Evolutionary conservation across 1,140 invertebrate genomes (phyloP).

Genomic region (Neotoxoptera formosana): DNA sequence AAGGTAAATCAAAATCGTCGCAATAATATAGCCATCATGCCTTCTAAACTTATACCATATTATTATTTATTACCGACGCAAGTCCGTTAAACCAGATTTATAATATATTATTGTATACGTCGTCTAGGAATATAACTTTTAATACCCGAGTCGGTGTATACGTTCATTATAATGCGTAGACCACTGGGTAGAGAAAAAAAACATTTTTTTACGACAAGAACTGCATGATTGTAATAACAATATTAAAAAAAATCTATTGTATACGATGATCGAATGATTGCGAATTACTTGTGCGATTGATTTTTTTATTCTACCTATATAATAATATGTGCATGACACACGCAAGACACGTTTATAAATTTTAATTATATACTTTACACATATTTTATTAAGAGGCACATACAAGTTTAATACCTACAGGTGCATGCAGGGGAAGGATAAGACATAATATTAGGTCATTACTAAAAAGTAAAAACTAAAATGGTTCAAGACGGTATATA

Average conservation of each 20-base stretch:
- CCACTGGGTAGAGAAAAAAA: not conserved
- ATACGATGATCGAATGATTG: not conserved
- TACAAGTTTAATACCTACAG: not conserved
- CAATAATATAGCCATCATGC: too few relatives aligned
- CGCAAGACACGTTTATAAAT: not conserved
- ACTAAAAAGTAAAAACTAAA: not conserved
- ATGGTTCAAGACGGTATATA: too few relatives aligned
- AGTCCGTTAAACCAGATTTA: not conserved
- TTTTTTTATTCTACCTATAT: not conserved
- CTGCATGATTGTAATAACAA: not conserved
- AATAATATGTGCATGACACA: not conserved
- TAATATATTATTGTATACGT: not conserved
- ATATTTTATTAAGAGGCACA: not conserved
- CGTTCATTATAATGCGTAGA: not conserved
- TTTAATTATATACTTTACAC: not conserved
- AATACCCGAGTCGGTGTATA: not conserved
- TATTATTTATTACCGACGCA: not conserved
- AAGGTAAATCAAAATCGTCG: too few relatives aligned
- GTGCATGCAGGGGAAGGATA: not conserved
- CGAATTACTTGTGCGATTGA: not conserved
- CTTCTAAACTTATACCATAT: too few relatives aligned
- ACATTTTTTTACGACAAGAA: not conserved
- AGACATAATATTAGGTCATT: not conserved
- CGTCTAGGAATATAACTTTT: not conserved
- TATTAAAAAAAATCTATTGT: not conserved